Base-by-base conservation (phyloP, 2,888 invertebrate species). In the Elegia similella region DNA sequence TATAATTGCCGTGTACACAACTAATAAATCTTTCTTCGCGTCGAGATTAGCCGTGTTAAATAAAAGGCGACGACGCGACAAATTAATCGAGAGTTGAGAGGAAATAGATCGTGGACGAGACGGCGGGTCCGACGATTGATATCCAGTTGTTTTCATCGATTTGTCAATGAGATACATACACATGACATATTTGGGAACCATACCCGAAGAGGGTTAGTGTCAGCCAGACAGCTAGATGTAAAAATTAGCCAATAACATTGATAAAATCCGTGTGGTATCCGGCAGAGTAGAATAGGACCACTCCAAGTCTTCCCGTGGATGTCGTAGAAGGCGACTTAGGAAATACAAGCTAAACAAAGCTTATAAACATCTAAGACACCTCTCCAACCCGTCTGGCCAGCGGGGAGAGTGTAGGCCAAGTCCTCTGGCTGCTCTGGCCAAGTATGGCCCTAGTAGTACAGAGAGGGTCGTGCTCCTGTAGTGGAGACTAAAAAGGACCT, bases 21-120 rank as follows among this genome's bases (percentile, higher is more conserved):
- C 62, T 68, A 66, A 82, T 84, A 84, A 84, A 84, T 84, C 83
- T 82, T 67, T 81, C 76, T 65, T 59, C 74, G 64, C 68, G 70
- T 69, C 70, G 67, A 80, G 79, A 79, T 82, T 81, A 80, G 74
- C 67, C 69, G 70, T 63, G 60, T 62, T 70, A 70, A 75, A 77
- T 78, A 78, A 80, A 78, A 80, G 53, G 43, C 16, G 53, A 43
- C 43, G 43, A 43, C 32, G 43, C 13, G 53, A 54, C 53, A 54
- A 54, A 23, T 23, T 23, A 23, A 23, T 23, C 23, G 23, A 23
- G 23, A 23, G 23, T 23, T 5, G 23, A 23, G 43, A 17, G 34
- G 38, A 50, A 50, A 34, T 50, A 50, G 50, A 50, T 16, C 34
- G 10, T 10, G 32, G 32, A 15, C 48, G 48, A 48, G 13, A 32